These are phyloP conservation scores for Unio delphinus DNA, from an alignment of 2,888 invertebrate species.

Conservation along the genomic window DNA sequence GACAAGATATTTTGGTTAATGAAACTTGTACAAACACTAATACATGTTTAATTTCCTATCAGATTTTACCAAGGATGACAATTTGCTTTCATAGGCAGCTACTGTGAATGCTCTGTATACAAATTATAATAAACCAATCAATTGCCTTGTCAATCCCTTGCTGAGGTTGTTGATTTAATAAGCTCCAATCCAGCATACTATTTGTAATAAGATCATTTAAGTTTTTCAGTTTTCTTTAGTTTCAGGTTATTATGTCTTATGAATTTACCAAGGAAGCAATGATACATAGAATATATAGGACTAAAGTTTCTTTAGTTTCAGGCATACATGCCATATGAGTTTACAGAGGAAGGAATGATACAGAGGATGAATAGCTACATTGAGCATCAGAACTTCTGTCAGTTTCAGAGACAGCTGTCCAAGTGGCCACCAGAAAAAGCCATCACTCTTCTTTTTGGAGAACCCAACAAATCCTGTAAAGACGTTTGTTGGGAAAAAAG, in stretches of 20 bases:
- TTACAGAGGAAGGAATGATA: slow-evolving; percentile 71
- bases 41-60: too few species aligned
- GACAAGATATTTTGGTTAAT: too few species aligned
- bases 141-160: too few species aligned
- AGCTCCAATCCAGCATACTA: too few species aligned
- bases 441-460: slow-evolving; percentile 48
- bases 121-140: too few species aligned
- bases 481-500: slow-evolving; percentile 65
- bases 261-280: slow-evolving; percentile 72
- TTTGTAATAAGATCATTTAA: too few species aligned
- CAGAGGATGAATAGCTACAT: slow-evolving; percentile 71
- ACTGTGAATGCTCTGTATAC: too few species aligned
- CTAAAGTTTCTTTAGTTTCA: slow-evolving; percentile 63
- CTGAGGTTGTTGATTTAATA: too few species aligned
- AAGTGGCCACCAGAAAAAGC: slow-evolving; percentile 68
- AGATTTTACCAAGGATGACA: too few species aligned
- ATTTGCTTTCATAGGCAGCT: too few species aligned
- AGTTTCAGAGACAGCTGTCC: slow-evolving; percentile 45
- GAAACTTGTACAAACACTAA: too few species aligned
- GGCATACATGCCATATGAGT: slow-evolving; percentile 70
- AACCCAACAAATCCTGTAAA: slow-evolving; percentile 61
- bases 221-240: too few species aligned
- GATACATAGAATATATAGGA: slow-evolving; percentile 70
- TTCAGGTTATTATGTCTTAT: slow-evolving; percentile 6
- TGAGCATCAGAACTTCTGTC: slow-evolving; percentile 72